Evolutionary conservation across 2,113 vertebrate species (phyloP), one percentile per base, ranked within the genome.

Genomic region (Cochlearius cochlearius): DNA sequence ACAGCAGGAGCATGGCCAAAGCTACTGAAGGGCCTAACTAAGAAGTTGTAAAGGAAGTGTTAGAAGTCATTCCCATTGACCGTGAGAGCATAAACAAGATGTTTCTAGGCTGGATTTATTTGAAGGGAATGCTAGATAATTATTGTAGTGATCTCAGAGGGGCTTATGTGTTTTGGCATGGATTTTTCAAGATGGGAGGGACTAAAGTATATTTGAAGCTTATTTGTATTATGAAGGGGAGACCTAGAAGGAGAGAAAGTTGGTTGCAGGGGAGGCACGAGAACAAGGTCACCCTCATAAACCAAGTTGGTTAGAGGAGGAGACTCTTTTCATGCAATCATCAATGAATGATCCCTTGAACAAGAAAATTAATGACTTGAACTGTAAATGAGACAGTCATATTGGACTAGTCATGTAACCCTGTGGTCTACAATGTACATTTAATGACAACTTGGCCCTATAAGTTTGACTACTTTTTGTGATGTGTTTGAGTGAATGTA

Each of bases 391-490:
- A 71, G 53, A 21, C 11, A 52, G n/a, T 66, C 18, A 27, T 30
- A 7, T 9, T 52, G 73, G 27, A n/a, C 36, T 17, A 60, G 8
- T 81, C 17, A 19, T 11, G 10, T 77, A 86, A 66, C 36, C 9
- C 12, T 38, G 1, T 45, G 32, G 26, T 83, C 55, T 80, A 4
- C 26, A 66, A 18, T 3, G 7, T 52, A 14, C 17, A 19, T 66
- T 60, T 73, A 41, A 41, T n/a, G 72, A 55, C 38, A 90, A 62
- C 30, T 27, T 71, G 43, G 30, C 21, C 18, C 30, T 92, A 2
- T 47, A 56, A 83, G 7, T 56, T 34, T 49, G 36, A 25, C 22
- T 68, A 0, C 15, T 85, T 81, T 73, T 74, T 0, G 0, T 45
- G 49, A 50, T 68, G 30, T 63, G 5, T 73, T 89, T 52, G 32